Evolutionary conservation across 2,113 vertebrate genomes (phyloP).

Genomic region (Alethe diademata): DNA sequence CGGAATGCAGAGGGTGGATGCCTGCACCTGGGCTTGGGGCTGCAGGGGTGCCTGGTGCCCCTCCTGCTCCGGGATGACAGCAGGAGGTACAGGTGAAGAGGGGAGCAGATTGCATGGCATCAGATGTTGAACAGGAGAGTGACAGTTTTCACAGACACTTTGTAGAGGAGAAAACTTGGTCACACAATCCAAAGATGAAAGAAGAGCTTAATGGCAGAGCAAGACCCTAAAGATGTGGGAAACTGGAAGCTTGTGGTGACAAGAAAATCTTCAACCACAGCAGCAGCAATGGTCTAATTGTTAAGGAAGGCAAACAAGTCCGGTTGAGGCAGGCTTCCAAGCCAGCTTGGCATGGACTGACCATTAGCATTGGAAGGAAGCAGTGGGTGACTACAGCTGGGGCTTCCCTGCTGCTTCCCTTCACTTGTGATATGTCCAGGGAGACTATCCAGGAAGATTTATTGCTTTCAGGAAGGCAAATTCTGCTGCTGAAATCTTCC

Average conservation of each 20-base stretch:
- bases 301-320: not conserved
- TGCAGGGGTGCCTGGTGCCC: not conserved
- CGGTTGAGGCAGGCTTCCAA: fast-evolving
- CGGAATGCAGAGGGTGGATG: not conserved
- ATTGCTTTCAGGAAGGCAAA: not conserved
- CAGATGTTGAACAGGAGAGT: not conserved
- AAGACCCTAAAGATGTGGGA: not conserved
- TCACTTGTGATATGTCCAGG: too few relatives aligned
- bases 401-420: not conserved
- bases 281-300: not conserved
- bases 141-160: not conserved
- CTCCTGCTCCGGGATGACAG: not conserved
- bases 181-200: not conserved
- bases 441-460: not conserved
- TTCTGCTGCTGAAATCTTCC: not conserved
- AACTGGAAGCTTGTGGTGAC: not conserved
- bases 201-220: not conserved
- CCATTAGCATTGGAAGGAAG: not conserved
- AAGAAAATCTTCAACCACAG: not conserved
- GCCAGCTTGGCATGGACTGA: not conserved
- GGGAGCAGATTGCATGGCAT: not conserved
- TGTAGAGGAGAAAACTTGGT: not conserved
- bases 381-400: not conserved
- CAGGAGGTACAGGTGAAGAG: not conserved
- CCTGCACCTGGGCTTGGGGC: not conserved